Evolutionary conservation across 2,797 vertebrate genomes (phyloP).

Genomic region (Channallabes apus): DNA sequence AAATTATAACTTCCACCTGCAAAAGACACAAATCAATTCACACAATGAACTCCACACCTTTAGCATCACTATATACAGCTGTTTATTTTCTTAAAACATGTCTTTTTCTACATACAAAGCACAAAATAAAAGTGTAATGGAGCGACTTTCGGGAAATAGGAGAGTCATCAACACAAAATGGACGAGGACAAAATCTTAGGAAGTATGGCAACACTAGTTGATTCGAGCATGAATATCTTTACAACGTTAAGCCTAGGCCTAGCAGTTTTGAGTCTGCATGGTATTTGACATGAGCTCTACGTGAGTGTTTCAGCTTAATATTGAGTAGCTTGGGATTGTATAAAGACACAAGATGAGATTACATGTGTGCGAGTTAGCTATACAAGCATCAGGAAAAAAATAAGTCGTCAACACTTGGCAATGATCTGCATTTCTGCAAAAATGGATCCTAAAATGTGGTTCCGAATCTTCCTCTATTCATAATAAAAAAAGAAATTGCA

Average conservation of each 20-base stretch:
- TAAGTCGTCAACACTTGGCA: neutral
- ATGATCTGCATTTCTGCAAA: constrained; percentile 21
- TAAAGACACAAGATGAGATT: constrained; percentile 45
- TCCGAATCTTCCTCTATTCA: neutral
- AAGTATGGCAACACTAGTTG: constrained; percentile 60
- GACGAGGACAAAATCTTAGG: constrained; percentile 56
- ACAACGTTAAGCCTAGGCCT: constrained; percentile 59
- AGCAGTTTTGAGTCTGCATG: constrained; percentile 18
- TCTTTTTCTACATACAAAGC: constrained; percentile 74
- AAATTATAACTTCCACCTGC: too few species aligned
- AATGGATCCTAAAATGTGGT: constrained; percentile 7
- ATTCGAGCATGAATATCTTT: constrained; percentile 54
- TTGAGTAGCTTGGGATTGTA: constrained; percentile 68
- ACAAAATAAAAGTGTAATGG: constrained; percentile 73
- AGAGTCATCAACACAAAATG: constrained; percentile 52
- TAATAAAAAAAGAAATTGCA: neutral
- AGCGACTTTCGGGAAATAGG: constrained; percentile 65
- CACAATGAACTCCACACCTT: constrained; percentile 40
- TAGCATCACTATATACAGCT: constrained; percentile 77
- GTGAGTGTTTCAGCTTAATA: constrained; percentile 63
- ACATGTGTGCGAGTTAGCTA: constrained; percentile 12
- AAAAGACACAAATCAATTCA: neutral
- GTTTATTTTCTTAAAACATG: constrained; percentile 75
- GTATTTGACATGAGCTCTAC: constrained; percentile 49
- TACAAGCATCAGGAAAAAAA: neutral